Percentiles rank a stretch among this genome's conserved stretches.
Evolutionary conservation across 2,888 invertebrate genomes (phyloP).

Genomic region (Drosophila ustulata): DNA sequence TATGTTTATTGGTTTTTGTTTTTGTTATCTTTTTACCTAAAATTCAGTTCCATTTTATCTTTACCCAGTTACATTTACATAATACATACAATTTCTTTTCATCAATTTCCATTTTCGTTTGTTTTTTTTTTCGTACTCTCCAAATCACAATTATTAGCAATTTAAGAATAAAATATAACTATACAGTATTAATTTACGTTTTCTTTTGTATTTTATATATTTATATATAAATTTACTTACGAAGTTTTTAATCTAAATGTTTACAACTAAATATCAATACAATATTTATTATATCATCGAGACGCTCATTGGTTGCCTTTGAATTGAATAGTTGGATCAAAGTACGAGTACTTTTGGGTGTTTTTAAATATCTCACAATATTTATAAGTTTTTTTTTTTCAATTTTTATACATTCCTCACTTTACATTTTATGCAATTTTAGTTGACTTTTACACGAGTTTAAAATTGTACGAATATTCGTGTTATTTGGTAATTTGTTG

Average conservation of each 20-base stretch:
- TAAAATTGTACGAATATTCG: conserved; percentile 21
- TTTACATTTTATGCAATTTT: conserved; percentile 72
- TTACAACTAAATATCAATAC: conserved; percentile 63
- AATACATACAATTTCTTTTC: conserved; percentile 43
- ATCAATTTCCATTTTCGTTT: conserved; percentile 18
- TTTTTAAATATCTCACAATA: conserved; percentile 52
- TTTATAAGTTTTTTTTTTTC: conserved; percentile 36
- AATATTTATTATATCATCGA: conserved; percentile 34
- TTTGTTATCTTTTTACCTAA: conserved; percentile 62
- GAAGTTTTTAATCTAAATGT: conserved; percentile 54
- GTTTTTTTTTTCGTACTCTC: conserved; percentile 73
- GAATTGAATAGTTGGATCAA: conserved; percentile 6
- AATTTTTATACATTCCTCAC: conserved; percentile 49
- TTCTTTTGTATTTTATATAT: conserved; percentile 42
- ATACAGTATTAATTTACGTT: conserved; percentile 57
- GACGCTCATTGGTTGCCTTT: conserved; percentile 25
- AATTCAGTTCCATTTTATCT: conserved; percentile 70
- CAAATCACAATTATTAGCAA: conserved; percentile 82
- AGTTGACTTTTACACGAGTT: conserved; percentile 40
- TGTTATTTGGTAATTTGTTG: conserved; percentile 11
- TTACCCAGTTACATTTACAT: conserved; percentile 64
- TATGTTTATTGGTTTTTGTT: conserved; percentile 45
- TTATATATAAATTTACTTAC: conserved; percentile 61
- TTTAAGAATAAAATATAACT: conserved; percentile 80
- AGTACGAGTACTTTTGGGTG: conserved; percentile 15